Evolutionary conservation across 2,113 vertebrate species (phyloP).

Genomic region (Gnathonemus longibarbis): DNA sequence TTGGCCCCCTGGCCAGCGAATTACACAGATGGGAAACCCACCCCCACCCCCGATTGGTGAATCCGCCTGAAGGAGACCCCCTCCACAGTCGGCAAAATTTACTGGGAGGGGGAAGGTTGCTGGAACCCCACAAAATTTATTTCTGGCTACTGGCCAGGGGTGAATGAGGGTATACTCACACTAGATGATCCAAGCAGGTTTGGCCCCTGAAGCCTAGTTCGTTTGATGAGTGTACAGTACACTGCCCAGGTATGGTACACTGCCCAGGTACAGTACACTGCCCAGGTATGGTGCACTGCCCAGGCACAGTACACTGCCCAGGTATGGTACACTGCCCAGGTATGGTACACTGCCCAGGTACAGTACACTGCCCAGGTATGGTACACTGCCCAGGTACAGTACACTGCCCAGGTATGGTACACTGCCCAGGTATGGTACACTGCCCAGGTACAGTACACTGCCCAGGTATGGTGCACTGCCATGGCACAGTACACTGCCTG

Average conservation of each 20-base stretch:
- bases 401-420: no score
- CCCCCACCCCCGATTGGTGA: neutral
- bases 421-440: no score
- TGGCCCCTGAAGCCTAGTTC: neutral
- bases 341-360: no score
- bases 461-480: no score
- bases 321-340: no score
- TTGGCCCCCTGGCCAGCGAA: neutral
- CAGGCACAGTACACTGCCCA: no score
- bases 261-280: no score
- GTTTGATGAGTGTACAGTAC: neutral
- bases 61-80: neutral
- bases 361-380: no score
- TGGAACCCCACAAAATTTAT: neutral
- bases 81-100: neutral
- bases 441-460: no score
- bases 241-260: neutral
- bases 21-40: neutral
- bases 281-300: no score
- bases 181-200: neutral
- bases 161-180: neutral
- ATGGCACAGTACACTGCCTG: rapidly evolving
- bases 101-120: neutral
- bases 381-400: no score
- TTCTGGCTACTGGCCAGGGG: neutral